Evolutionary conservation across 2,113 vertebrate species (phyloP).

Genomic region (Tragelaphus strepsiceros): DNA sequence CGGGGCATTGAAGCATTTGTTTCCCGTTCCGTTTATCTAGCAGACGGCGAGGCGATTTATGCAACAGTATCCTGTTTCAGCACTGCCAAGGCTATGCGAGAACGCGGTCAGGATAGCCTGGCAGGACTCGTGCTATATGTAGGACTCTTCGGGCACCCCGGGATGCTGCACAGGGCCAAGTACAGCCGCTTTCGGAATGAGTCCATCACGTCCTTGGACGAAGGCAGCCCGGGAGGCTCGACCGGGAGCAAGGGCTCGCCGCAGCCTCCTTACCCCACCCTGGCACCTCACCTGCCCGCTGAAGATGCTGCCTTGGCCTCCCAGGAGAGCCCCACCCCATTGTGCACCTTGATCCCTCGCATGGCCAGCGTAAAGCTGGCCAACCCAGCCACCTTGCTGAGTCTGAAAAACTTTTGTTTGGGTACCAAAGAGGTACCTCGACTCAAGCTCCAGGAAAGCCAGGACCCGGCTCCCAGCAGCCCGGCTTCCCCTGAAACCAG

Average conservation of each 20-base stretch:
- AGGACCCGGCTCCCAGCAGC: constrained; percentile 70
- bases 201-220: constrained; percentile 87
- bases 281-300: constrained; percentile 66
- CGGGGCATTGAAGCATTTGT: constrained; percentile 23
- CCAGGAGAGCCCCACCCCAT: constrained; percentile 80
- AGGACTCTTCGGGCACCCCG: constrained; percentile 82
- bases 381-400: constrained; percentile 80
- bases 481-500: constrained; percentile 73
- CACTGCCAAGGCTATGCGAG: constrained; percentile 87
- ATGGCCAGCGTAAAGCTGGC: constrained; percentile 87
- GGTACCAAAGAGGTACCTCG: constrained; percentile 79
- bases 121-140: constrained; percentile 81
- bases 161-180: constrained; percentile 95
- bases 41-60: constrained; percentile 65
- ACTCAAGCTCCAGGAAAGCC: constrained; percentile 78
- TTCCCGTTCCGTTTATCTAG: constrained; percentile 53
- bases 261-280: constrained; percentile 67
- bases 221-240: constrained; percentile 78
- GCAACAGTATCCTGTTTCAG: constrained; percentile 58
- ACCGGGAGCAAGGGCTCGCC: constrained; percentile 79
- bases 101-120: constrained; percentile 78
- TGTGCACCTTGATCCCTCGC: constrained; percentile 88
- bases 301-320: constrained; percentile 78
- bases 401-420: constrained; percentile 84
- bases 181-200: constrained; percentile 95